Conservation (phyloP, 92 coral and sea anemone species). For the Epizoanthus scotinus region DNA sequence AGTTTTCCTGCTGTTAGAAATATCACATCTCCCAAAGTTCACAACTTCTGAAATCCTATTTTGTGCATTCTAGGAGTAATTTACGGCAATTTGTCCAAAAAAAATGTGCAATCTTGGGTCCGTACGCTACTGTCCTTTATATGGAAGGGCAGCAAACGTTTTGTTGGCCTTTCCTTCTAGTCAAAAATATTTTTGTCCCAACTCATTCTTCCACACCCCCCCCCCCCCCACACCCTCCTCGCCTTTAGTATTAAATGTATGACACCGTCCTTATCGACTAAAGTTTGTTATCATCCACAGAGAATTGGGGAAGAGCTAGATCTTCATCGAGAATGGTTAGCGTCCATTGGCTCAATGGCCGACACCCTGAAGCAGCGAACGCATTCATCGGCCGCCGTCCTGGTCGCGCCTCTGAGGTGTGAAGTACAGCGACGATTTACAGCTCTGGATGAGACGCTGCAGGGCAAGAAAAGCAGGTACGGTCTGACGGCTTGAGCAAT, state of each 20-base stretch:
- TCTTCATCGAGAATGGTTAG: slow-evolving; percentile 77
- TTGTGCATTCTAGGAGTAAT: too few species aligned
- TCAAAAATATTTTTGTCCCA: too few species aligned
- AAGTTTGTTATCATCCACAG: slow-evolving; percentile 31
- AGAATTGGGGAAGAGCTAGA: slow-evolving; percentile 72
- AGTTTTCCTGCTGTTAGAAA: neutral
- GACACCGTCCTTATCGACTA: neutral
- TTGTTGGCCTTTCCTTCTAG: too few species aligned
- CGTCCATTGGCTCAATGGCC: slow-evolving; percentile 66
- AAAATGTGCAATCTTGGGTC: too few species aligned
- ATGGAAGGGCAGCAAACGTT: too few species aligned
- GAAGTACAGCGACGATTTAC: slow-evolving; percentile 71
- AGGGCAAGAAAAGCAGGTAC: slow-evolving; percentile 58
- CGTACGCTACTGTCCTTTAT: too few species aligned
- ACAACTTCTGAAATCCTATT: too few species aligned
- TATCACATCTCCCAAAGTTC: neutral
- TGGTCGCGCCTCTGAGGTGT: slow-evolving; percentile 64
- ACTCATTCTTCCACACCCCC: too few species aligned
- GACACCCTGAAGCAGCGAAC: slow-evolving; percentile 59
- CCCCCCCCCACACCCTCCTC: neutral
- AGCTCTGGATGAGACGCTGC: slow-evolving; percentile 59
- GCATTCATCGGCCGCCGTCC: slow-evolving; percentile 56
- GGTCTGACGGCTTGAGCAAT: neutral
- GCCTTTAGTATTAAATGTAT: neutral
- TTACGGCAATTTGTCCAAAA: too few species aligned